Conservation (phyloP, 2,888 invertebrate species). For the Scrobipalpa costella region DNA sequence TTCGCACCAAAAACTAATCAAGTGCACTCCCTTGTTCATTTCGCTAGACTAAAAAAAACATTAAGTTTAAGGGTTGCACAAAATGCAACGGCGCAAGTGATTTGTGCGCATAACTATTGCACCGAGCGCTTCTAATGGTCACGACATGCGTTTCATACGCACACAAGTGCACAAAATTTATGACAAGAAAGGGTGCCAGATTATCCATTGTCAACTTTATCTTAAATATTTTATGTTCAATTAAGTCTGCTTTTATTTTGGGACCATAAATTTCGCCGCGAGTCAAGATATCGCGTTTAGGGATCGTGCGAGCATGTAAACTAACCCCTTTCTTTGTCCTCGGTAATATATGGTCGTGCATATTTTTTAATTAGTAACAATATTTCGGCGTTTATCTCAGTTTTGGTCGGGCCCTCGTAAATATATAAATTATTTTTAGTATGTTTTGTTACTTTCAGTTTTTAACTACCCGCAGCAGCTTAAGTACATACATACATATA, state of each 20-base stretch:
- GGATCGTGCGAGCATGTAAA: conserved; percentile 41
- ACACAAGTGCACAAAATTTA: conserved; percentile 71
- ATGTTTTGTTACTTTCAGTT: background rate
- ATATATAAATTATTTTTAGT: background rate
- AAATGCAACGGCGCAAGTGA: conserved; percentile 45
- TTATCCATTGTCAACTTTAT: conserved; percentile 73
- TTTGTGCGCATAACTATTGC: conserved; percentile 66
- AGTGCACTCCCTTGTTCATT: conserved; percentile 15
- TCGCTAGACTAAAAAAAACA: background rate
- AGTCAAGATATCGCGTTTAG: conserved; percentile 47
- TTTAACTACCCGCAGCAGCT: background rate
- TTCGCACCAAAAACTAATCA: background rate
- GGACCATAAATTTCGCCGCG: conserved; percentile 60
- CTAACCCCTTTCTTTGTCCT: conserved; percentile 44
- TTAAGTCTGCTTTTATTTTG: conserved; percentile 61
- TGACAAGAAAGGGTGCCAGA: conserved; percentile 68
- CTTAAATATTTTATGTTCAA: conserved; percentile 72
- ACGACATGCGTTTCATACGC: conserved; percentile 60
- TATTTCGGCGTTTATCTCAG: conserved; percentile 13
- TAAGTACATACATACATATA: no score
- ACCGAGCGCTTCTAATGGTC: conserved; percentile 66
- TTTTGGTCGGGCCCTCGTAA: background rate
- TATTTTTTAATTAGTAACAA: conserved; percentile 35
- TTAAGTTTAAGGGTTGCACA: conserved; percentile 10
- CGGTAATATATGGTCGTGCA: conserved; percentile 41